Percentiles rank a stretch among this genome's conserved stretches.
These are phyloP conservation scores for Sebastiscus tertius DNA, from an alignment of 2,797 vertebrate genomes.

Conservation along the genomic window DNA sequence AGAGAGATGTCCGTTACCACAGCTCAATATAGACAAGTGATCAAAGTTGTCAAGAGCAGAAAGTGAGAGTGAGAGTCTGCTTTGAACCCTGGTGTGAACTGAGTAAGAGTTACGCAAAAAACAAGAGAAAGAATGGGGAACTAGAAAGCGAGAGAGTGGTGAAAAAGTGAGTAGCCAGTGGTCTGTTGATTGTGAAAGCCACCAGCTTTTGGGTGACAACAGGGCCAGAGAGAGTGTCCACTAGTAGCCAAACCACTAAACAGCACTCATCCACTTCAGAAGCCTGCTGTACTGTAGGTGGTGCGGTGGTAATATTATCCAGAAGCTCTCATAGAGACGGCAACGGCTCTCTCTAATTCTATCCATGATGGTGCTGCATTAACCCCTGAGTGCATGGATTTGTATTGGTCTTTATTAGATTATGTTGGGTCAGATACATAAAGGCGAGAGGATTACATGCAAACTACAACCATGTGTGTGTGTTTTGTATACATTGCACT, in stretches of 20 bases:
- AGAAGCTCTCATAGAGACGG: slow-evolving; percentile 24
- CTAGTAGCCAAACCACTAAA: slow-evolving; percentile 31
- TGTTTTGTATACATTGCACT: slow-evolving; percentile 8
- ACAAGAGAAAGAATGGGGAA: neutral
- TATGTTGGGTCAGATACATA: slow-evolving; percentile 25
- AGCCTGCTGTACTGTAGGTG: slow-evolving; percentile 32
- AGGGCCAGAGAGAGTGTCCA: neutral
- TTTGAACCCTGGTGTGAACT: slow-evolving; percentile 33
- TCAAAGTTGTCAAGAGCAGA: slow-evolving; percentile 37
- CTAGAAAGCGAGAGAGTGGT: neutral
- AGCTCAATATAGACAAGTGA: slow-evolving; percentile 60
- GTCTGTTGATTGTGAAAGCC: slow-evolving; percentile 17
- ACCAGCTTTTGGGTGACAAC: slow-evolving; percentile 22
- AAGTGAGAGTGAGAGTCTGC: slow-evolving; percentile 22
- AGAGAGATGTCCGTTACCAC: slow-evolving; percentile 31
- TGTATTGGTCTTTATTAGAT: slow-evolving; percentile 43
- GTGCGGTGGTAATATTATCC: slow-evolving; percentile 42
- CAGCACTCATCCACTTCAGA: slow-evolving; percentile 40
- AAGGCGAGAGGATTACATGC: slow-evolving; percentile 34
- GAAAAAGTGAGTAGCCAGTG: neutral
- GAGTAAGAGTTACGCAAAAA: neutral
- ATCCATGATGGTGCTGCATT: slow-evolving; percentile 31
- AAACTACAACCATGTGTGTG: slow-evolving; percentile 7
- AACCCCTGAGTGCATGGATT: slow-evolving; percentile 35
- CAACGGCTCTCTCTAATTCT: slow-evolving; percentile 15